These are phyloP conservation scores for Otolemur garnettii DNA, from an alignment of 2,113 vertebrate genomes.

Conservation along the genomic window DNA sequence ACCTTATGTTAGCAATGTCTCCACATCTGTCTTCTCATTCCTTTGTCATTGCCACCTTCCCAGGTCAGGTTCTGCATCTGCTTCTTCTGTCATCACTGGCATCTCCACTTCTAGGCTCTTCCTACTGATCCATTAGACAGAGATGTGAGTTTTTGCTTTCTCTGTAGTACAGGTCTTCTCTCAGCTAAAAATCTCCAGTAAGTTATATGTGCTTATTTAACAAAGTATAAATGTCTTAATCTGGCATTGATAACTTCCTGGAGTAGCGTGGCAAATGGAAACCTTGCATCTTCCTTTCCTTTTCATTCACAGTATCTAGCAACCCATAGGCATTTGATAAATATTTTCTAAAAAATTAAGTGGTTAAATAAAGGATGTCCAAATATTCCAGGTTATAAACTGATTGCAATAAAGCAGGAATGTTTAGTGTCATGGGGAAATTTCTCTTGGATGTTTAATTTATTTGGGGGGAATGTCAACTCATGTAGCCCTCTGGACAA, in stretches of 20 bases:
- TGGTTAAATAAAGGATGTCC: not conserved
- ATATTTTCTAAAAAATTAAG: not conserved
- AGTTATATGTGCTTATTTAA: not conserved
- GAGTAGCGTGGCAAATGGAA: not conserved
- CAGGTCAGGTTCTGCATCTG: not conserved
- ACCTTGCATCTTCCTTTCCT: not conserved
- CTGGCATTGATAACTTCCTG: not conserved
- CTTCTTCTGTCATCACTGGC: not conserved
- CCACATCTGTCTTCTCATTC: not conserved
- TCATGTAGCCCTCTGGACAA: not conserved
- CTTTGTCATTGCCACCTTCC: not conserved
- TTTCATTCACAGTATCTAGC: not conserved
- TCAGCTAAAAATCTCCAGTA: not conserved
- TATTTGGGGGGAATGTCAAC: not conserved
- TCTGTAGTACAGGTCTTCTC: not conserved
- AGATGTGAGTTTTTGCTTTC: not conserved
- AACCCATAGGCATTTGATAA: not conserved
- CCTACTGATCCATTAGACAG: not conserved
- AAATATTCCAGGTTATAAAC: not conserved
- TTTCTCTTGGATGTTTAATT: not conserved
- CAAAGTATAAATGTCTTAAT: not conserved
- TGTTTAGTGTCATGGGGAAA: not conserved
- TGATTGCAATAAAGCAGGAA: not conserved
- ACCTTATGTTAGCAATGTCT: not conserved
- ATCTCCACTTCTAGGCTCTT: not conserved